These are phyloP conservation scores for Xiphophorus birchmanni DNA, from an alignment of 2,797 vertebrate genomes.

Conservation along the genomic window DNA sequence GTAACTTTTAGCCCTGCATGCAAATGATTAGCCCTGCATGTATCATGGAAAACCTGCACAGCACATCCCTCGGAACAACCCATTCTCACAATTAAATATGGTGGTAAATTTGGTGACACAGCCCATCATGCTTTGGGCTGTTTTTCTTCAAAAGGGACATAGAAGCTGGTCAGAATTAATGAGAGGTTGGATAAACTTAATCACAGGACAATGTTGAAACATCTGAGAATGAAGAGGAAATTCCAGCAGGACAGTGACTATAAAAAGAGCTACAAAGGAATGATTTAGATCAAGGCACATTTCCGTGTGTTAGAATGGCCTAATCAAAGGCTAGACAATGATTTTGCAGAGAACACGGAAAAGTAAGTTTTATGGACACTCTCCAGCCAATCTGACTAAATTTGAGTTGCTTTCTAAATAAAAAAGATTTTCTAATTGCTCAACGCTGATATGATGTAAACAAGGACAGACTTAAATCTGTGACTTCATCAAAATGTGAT, in stretches of 20 bases:
- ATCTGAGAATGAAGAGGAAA: neutral
- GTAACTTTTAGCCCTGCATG: neutral
- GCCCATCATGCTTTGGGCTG: neutral
- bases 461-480: neutral
- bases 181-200: neutral
- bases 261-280: neutral
- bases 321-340: neutral
- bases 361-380: neutral
- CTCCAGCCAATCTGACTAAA: neutral
- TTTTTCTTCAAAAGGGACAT: neutral
- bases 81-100: neutral
- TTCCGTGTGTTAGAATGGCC: neutral
- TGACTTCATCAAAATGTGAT: neutral
- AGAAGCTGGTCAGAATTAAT: neutral
- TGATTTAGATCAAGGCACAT: neutral
- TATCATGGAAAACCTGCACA: neutral
- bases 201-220: neutral
- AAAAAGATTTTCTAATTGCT: neutral
- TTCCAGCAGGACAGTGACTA: neutral
- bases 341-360: neutral
- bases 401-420: neutral
- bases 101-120: neutral
- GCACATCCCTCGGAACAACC: neutral
- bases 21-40: neutral
- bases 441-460: neutral